phyloP scores from a whole-genome alignment of 2,888 invertebrate genomes.

The Watsonalla cultraria region DNA sequence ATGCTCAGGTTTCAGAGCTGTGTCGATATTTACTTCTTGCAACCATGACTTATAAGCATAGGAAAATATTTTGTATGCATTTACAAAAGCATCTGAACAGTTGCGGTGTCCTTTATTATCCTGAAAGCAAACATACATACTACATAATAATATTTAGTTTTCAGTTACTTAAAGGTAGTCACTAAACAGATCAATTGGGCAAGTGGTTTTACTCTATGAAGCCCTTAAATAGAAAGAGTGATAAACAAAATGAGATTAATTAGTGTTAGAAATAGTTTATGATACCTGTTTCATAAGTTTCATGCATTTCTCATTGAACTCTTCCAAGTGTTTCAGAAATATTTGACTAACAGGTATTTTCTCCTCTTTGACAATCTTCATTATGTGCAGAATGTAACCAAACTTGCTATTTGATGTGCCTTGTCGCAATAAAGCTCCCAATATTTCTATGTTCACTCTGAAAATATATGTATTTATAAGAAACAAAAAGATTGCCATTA shows the following conservation, averaged over 20 bases:
- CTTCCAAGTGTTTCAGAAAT: constrained; percentile 81
- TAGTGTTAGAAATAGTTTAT: not conserved
- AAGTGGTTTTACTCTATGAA: no score
- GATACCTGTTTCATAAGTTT: constrained; percentile 64
- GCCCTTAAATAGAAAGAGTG: no score
- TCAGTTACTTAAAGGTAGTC: no score
- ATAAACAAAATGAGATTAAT: no score
- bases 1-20: constrained; percentile 61
- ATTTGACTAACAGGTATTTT: constrained; percentile 80
- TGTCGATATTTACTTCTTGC: constrained; percentile 57
- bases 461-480: constrained; percentile 26
- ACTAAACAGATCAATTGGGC: no score
- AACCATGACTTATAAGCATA: constrained; percentile 53
- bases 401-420: constrained; percentile 81
- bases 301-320: constrained; percentile 78
- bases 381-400: constrained; percentile 82
- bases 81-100: constrained; percentile 44
- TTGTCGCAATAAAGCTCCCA: constrained; percentile 84
- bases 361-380: constrained; percentile 81
- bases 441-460: constrained; percentile 86
- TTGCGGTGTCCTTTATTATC: constrained; percentile 33
- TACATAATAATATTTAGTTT: no score
- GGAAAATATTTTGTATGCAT: constrained; percentile 56
- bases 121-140: constrained; percentile 37
- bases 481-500: no score